Percentiles rank a stretch among this genome's conserved stretches.
phyloP scores from a whole-genome alignment of 1,140 invertebrate species.

The Halictus rubicundus region DNA sequence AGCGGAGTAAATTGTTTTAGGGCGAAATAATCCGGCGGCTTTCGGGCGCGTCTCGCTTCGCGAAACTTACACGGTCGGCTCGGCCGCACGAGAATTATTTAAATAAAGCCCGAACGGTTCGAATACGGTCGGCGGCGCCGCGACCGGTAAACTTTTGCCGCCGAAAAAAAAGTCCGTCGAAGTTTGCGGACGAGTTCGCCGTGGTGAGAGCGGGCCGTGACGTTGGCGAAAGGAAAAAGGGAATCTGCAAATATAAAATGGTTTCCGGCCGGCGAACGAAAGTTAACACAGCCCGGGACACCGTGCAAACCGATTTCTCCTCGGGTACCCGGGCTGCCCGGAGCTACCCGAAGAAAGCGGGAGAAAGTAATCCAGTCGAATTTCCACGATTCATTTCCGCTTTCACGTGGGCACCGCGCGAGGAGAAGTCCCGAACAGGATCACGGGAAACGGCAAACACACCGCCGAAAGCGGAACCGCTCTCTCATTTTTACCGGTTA shows the following conservation, averaged over 20 bases:
- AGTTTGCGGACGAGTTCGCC: not conserved
- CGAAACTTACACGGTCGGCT: not conserved
- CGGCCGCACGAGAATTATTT: not conserved
- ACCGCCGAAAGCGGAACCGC: not conserved
- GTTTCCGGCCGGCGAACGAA: conserved; percentile 9
- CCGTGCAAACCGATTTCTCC: conserved; percentile 18
- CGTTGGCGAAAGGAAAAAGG: not conserved
- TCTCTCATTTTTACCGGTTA: not conserved
- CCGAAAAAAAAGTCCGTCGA: conserved; percentile 8
- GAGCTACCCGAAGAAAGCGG: conserved; percentile 5
- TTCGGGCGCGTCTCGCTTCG: not conserved
- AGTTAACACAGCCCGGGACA: conserved; percentile 13
- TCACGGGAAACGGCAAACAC: not conserved
- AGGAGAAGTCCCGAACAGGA: too few relatives aligned
- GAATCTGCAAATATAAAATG: conserved; percentile 46
- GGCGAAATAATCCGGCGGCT: not conserved
- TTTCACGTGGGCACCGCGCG: not conserved
- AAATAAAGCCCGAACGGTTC: conserved; percentile 24
- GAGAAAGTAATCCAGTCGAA: conserved; percentile 14
- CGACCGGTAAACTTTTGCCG: conserved; percentile 31
- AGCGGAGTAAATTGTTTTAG: not conserved
- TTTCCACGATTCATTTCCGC: conserved; percentile 13
- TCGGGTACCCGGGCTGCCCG: not conserved
- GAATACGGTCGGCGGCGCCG: not conserved
- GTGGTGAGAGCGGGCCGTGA: not conserved